A percentile compares a stretch with the other conserved stretches of the same genome.
These are phyloP conservation scores for Chaenodraco wilsoni DNA, from an alignment of 2,797 vertebrate species.

Conservation along the genomic window DNA sequence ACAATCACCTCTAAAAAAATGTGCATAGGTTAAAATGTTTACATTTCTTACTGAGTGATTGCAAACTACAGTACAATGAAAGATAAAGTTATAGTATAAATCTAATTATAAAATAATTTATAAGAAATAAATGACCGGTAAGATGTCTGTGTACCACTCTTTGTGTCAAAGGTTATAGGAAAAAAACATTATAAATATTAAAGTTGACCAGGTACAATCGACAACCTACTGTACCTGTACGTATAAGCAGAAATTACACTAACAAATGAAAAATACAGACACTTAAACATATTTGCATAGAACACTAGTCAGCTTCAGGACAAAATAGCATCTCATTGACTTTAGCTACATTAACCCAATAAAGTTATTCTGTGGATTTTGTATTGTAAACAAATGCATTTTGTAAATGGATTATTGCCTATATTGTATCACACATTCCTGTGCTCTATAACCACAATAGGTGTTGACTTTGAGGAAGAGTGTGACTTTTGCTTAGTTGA, in stretches of 20 bases:
- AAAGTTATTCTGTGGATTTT: not conserved
- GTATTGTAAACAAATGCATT: not conserved
- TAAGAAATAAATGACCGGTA: not conserved
- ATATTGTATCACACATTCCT: no score
- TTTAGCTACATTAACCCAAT: not conserved
- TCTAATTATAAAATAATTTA: not conserved
- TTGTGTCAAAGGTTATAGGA: not conserved
- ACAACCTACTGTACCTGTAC: not conserved
- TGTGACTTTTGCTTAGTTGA: constrained; percentile 41
- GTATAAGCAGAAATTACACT: not conserved
- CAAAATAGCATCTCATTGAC: not conserved
- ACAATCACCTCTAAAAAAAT: no score
- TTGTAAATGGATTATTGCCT: not conserved
- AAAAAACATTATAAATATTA: not conserved
- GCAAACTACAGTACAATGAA: constrained; percentile 2
- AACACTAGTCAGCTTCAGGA: constrained; percentile 2
- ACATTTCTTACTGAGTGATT: not conserved
- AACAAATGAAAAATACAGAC: not conserved
- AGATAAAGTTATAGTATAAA: not conserved
- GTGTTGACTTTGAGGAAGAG: constrained; percentile 38
- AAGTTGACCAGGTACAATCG: not conserved
- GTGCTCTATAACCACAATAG: constrained; percentile 1
- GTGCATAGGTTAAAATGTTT: not conserved
- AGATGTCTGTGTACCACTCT: not conserved
- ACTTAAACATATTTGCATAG: not conserved